phyloP scores from a whole-genome alignment of 1,140 invertebrate genomes.

The Whitmania pigra region DNA sequence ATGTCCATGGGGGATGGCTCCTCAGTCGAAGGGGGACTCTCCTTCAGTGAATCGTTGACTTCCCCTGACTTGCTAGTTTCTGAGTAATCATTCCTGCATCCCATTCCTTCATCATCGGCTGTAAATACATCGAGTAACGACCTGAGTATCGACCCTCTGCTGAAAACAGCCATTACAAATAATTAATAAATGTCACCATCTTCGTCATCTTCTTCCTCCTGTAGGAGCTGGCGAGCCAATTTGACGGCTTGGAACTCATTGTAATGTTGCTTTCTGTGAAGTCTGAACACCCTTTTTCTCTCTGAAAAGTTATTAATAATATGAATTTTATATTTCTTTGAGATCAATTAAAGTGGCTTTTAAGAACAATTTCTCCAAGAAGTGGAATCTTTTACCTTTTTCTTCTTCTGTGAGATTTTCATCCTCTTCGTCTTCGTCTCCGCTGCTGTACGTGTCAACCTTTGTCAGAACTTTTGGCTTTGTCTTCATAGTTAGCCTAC shows the following conservation, averaged over 20 bases:
- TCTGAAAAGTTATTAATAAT: slow-evolving; percentile 35
- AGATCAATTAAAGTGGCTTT: not conserved
- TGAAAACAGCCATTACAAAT: too few relatives aligned
- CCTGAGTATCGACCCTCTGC: too few relatives aligned
- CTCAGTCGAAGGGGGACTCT: too few relatives aligned
- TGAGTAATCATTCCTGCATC: too few relatives aligned
- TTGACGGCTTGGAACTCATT: slow-evolving; percentile 89
- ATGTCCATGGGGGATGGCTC: too few relatives aligned
- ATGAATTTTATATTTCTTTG: not conserved
- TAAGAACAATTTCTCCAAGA: not conserved
- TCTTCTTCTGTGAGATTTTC: slow-evolving; percentile 30
- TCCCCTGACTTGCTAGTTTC: too few relatives aligned
- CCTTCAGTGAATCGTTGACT: too few relatives aligned
- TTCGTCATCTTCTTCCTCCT: slow-evolving; percentile 73
- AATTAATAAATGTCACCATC: slow-evolving; percentile 44
- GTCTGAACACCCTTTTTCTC: slow-evolving; percentile 64
- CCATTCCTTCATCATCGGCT: too few relatives aligned
- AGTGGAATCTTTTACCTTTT: slow-evolving; percentile 26
- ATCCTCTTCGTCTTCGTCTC: slow-evolving; percentile 26
- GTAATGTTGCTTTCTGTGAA: slow-evolving; percentile 88
- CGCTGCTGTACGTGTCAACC: slow-evolving; percentile 20
- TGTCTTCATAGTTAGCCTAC: slow-evolving; percentile 17
- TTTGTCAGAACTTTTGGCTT: slow-evolving; percentile 14
- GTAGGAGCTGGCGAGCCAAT: slow-evolving; percentile 71
- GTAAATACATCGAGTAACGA: too few relatives aligned